Conservation (phyloP, 2,113 vertebrate genomes). For the Aramus guarauna region DNA sequence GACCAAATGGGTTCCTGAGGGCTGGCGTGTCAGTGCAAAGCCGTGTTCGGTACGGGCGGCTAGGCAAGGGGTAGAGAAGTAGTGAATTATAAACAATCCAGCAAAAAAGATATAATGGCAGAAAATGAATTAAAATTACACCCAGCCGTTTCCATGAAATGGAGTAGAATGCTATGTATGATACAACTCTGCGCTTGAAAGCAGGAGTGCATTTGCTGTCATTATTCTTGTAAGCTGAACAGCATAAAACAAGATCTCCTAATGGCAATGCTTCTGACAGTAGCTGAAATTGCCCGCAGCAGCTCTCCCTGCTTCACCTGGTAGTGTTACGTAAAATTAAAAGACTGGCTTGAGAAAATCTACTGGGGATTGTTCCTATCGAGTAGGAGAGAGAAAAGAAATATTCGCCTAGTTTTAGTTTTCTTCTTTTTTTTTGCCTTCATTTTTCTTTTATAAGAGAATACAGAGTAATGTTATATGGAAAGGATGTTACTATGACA, state of each 20-base stretch:
- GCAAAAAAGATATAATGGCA: not conserved
- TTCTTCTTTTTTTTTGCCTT: fast-evolving
- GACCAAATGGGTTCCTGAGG: not conserved
- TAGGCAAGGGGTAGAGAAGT: not conserved
- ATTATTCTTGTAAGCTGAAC: not conserved
- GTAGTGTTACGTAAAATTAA: not conserved
- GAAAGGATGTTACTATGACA: not conserved
- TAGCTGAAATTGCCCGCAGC: not conserved
- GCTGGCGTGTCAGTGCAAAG: not conserved
- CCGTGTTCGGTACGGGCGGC: not conserved
- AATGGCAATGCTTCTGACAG: not conserved
- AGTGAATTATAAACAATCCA: not conserved
- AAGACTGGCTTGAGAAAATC: not conserved
- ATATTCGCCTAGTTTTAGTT: not conserved
- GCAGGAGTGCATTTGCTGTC: not conserved
- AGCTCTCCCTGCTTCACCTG: not conserved
- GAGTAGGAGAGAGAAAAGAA: not conserved
- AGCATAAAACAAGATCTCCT: not conserved
- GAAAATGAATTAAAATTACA: slow-evolving; percentile 12
- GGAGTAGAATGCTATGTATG: not conserved
- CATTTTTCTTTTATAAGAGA: not conserved
- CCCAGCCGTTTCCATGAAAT: not conserved
- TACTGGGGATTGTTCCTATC: not conserved
- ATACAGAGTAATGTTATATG: not conserved
- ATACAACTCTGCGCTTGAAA: not conserved